Conservation (phyloP, 2,888 invertebrate genomes). For the Andrena bicolor region DNA sequence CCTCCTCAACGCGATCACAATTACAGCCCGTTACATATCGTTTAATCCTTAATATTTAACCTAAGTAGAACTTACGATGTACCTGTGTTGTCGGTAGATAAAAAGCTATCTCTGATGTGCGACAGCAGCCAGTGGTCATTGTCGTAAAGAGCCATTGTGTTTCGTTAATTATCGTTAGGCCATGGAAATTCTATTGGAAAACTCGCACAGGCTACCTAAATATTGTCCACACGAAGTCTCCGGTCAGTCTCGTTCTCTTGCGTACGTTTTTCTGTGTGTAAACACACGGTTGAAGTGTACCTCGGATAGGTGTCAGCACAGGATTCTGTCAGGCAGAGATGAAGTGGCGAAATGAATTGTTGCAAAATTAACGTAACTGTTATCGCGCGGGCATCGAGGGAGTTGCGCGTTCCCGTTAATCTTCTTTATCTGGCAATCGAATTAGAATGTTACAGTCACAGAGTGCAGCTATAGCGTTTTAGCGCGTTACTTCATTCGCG, state of each 20-base stretch:
- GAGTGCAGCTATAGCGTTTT: too few relatives aligned
- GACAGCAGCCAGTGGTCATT: slow-evolving; percentile 97
- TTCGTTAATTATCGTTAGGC: neutral
- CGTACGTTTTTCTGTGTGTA: neutral
- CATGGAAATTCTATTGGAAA: neutral
- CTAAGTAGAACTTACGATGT: slow-evolving; percentile 41
- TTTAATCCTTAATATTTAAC: slow-evolving; percentile 28
- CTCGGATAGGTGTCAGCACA: slow-evolving; percentile 29
- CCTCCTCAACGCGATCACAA: neutral
- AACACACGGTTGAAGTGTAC: slow-evolving; percentile 6
- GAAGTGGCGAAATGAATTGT: neutral
- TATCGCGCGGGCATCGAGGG: too few relatives aligned
- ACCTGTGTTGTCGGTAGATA: slow-evolving; percentile 97
- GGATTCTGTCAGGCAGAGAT: neutral
- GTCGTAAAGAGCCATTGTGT: slow-evolving; percentile 95
- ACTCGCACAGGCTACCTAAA: neutral
- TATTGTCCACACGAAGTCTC: neutral
- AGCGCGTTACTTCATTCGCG: too few relatives aligned
- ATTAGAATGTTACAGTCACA: too few relatives aligned
- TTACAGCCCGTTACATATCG: neutral
- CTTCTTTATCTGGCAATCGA: too few relatives aligned
- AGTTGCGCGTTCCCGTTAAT: too few relatives aligned
- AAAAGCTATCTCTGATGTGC: slow-evolving; percentile 97
- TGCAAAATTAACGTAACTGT: too few relatives aligned
- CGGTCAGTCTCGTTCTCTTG: neutral